Percentiles rank a stretch among this genome's conserved stretches.
Evolutionary conservation across 2,113 vertebrate genomes (phyloP).

Genomic region (Propithecus coquereli): DNA sequence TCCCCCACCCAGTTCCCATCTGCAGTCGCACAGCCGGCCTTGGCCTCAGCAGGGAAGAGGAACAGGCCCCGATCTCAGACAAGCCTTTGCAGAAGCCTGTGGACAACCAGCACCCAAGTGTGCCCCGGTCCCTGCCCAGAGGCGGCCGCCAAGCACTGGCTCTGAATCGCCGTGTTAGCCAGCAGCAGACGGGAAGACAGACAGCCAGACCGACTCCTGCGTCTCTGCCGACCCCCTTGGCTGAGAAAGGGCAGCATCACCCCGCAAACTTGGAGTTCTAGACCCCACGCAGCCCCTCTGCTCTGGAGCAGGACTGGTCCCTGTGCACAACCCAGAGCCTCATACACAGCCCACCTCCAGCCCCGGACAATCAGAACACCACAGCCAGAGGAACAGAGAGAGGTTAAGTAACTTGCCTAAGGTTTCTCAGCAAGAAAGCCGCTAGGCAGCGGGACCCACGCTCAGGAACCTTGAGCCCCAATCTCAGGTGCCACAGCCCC

Average conservation of each 20-base stretch:
- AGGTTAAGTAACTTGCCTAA: background rate
- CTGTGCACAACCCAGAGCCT: background rate
- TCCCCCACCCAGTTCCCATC: rapidly evolving
- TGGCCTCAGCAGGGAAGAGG: background rate
- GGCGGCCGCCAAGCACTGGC: background rate
- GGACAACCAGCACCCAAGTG: background rate
- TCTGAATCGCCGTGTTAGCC: background rate
- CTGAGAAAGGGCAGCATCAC: background rate
- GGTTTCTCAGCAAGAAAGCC: background rate
- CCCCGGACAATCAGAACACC: background rate
- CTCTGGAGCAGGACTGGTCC: background rate
- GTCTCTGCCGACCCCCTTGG: background rate
- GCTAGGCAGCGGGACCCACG: background rate
- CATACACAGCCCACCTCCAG: background rate
- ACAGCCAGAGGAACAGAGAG: background rate
- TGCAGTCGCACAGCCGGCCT: background rate
- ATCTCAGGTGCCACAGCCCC: background rate
- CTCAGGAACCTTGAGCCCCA: background rate
- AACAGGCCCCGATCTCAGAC: background rate
- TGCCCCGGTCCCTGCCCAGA: background rate
- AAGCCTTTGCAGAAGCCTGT: background rate
- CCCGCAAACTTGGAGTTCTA: background rate
- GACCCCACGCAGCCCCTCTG: background rate
- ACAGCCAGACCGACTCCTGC: background rate
- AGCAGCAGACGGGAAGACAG: background rate